Evolutionary conservation across 2,888 invertebrate genomes (phyloP).

Genomic region (Frankliniella fusca): DNA sequence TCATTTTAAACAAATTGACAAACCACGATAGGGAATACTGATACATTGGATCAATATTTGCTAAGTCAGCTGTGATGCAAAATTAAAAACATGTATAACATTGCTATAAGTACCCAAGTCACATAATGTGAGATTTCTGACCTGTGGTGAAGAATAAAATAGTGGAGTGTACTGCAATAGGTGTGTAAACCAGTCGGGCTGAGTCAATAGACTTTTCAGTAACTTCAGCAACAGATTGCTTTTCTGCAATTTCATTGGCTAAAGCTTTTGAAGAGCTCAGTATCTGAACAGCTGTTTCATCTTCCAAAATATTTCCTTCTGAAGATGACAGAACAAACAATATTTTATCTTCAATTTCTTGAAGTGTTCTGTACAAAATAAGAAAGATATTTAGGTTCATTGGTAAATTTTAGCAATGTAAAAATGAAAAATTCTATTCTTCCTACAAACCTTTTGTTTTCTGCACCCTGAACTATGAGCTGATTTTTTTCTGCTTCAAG

Average conservation of each 20-base stretch:
- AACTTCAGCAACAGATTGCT: conserved; percentile 82
- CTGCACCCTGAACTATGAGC: conserved; percentile 81
- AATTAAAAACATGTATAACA: conserved; percentile 24
- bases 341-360: conserved; percentile 89
- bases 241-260: conserved; percentile 85
- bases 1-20: conserved; percentile 77
- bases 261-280: conserved; percentile 85
- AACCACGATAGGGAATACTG: conserved; percentile 95
- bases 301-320: conserved; percentile 78
- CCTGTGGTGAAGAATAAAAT: conserved; percentile 87
- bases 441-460: conserved; percentile 58
- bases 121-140: conserved; percentile 44
- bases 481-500: conserved; percentile 85
- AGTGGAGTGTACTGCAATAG: conserved; percentile 84
- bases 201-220: conserved; percentile 87
- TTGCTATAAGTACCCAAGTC: background rate
- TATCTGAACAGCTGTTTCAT: conserved; percentile 85
- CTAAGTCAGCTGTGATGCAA: conserved; percentile 64
- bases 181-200: conserved; percentile 79
- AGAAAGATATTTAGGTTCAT: background rate
- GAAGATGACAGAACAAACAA: conserved; percentile 69
- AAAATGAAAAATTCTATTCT: conserved; percentile 8
- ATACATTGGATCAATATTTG: conserved; percentile 95
- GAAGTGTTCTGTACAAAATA: conserved; percentile 56
- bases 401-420: background rate